These are phyloP conservation scores for Aphodius sticticus DNA, from an alignment of 2,888 invertebrate species.

Conservation along the genomic window DNA sequence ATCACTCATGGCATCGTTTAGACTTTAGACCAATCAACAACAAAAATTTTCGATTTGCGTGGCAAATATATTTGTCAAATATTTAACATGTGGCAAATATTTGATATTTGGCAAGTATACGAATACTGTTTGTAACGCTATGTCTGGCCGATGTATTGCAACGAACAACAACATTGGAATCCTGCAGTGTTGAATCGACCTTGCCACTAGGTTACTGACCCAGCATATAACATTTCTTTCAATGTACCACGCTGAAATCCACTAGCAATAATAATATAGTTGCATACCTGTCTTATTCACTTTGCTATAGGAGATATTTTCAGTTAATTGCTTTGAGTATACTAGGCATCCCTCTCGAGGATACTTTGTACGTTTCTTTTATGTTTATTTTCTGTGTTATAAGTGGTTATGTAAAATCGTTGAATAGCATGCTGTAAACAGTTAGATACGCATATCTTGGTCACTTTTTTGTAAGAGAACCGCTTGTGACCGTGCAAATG, in stretches of 20 bases:
- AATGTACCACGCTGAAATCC: neutral
- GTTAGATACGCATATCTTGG: neutral
- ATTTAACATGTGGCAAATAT: too few species aligned
- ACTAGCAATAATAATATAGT: neutral
- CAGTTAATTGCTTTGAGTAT: too few species aligned
- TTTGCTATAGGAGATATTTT: neutral
- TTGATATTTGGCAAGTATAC: too few species aligned
- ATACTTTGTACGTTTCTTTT: too few species aligned
- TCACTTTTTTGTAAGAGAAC: neutral
- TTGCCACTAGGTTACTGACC: slow-evolving; percentile 36
- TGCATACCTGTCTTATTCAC: neutral
- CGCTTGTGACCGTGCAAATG: neutral
- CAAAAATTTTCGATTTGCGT: too few species aligned
- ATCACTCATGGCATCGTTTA: too few species aligned
- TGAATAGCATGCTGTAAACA: neutral
- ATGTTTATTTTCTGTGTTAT: too few species aligned
- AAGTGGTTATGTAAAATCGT: neutral
- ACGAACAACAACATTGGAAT: slow-evolving; percentile 5
- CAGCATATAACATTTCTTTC: slow-evolving; percentile 19
- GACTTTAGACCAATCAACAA: too few species aligned
- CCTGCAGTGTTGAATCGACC: slow-evolving; percentile 28
- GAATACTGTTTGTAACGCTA: too few species aligned
- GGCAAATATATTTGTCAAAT: too few species aligned
- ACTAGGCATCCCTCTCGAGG: too few species aligned
- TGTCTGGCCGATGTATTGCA: neutral